A percentile compares a stretch with the other conserved stretches of the same genome.
Conservation (phyloP, 2,113 vertebrate species). For the Arenaria interpres region DNA sequence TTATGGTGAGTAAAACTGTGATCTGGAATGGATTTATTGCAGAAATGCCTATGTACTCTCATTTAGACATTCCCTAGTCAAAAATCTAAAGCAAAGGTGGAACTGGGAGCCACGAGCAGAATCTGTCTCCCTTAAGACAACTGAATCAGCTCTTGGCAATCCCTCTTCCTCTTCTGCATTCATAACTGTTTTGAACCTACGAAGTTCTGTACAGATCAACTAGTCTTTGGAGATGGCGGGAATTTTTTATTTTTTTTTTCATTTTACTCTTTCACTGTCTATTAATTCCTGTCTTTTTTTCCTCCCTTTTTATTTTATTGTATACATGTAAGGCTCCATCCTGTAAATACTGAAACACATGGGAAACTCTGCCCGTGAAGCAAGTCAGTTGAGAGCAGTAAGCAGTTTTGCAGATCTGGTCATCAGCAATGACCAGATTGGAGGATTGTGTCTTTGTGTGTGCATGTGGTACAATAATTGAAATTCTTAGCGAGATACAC, state of each 20-base stretch:
- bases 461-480: neutral
- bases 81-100: neutral
- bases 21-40: neutral
- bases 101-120: neutral
- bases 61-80: neutral
- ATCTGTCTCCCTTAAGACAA: neutral
- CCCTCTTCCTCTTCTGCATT: neutral
- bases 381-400: neutral
- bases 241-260: neutral
- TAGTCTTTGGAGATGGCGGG: neutral
- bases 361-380: neutral
- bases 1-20: neutral
- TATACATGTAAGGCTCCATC: neutral
- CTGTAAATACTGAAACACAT: neutral
- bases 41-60: neutral
- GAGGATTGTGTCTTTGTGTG: neutral
- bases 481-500: neutral
- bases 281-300: neutral
- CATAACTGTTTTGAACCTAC: neutral
- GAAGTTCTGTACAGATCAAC: neutral
- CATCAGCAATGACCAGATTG: neutral
- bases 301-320: neutral
- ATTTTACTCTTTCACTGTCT: neutral
- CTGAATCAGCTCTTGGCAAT: neutral
- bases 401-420: neutral